These are phyloP conservation scores for Thysanoteuthis rhombus DNA, from an alignment of 2,888 invertebrate species.

Conservation along the genomic window DNA sequence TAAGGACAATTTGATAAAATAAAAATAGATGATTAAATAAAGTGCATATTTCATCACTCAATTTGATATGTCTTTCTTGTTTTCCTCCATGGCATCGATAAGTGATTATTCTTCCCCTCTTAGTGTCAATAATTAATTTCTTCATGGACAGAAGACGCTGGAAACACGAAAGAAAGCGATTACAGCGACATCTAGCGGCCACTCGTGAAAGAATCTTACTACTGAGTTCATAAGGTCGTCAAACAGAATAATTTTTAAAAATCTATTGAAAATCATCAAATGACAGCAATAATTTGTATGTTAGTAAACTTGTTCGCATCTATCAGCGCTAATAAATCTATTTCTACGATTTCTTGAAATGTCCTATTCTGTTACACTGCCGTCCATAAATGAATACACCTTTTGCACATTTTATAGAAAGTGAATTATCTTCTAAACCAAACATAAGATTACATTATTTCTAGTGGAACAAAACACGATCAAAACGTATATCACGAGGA, in stretches of 20 bases:
- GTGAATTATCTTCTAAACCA: too few species aligned
- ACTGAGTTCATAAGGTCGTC: background rate
- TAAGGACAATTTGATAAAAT: background rate
- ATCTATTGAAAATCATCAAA: background rate
- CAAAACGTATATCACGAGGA: too few species aligned
- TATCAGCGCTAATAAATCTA: background rate
- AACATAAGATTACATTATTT: too few species aligned
- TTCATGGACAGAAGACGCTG: background rate
- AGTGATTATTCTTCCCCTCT: background rate
- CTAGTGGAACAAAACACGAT: too few species aligned
- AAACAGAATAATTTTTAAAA: background rate
- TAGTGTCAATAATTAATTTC: background rate
- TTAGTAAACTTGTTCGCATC: background rate
- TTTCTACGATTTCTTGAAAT: too few species aligned
- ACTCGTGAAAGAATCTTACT: background rate
- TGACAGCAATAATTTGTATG: background rate
- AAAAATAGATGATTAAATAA: background rate
- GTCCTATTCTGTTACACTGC: too few species aligned
- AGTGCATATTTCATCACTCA: conserved; percentile 12
- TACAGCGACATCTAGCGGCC: background rate
- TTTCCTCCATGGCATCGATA: background rate
- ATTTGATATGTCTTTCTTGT: background rate
- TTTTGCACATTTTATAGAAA: too few species aligned
- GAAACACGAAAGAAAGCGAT: background rate
- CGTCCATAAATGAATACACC: too few species aligned